Evolutionary conservation across 2,113 vertebrate genomes (phyloP).

Genomic region (Leucopsar rothschildi): DNA sequence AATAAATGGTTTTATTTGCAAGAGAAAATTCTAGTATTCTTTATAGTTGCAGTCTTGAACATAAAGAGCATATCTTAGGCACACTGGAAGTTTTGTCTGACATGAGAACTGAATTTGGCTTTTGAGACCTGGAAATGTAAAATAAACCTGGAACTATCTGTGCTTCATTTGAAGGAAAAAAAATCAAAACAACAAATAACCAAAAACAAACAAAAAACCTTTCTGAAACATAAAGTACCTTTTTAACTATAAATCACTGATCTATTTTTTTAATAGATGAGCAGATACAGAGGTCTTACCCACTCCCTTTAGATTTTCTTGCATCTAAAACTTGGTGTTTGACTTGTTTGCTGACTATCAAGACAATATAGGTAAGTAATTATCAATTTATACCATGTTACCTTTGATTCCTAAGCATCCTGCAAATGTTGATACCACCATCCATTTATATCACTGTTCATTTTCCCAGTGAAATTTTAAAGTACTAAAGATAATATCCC

Average conservation of each 20-base stretch:
- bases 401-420: background rate
- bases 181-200: background rate
- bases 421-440: background rate
- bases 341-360: background rate
- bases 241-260: background rate
- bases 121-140: background rate
- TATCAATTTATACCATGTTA: background rate
- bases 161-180: background rate
- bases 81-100: background rate
- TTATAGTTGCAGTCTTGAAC: background rate
- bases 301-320: background rate
- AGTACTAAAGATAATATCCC: background rate
- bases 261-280: background rate
- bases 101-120: background rate
- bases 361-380: background rate
- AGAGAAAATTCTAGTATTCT: background rate
- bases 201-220: background rate
- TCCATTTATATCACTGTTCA: background rate
- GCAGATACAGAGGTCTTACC: background rate
- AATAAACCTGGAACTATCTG: background rate
- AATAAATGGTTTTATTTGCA: background rate
- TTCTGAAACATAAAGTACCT: background rate
- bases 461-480: background rate
- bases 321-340: background rate
- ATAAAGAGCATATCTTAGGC: background rate